These are phyloP conservation scores for Ivindomyrus marchei DNA, from an alignment of 2,113 vertebrate species.

Conservation along the genomic window DNA sequence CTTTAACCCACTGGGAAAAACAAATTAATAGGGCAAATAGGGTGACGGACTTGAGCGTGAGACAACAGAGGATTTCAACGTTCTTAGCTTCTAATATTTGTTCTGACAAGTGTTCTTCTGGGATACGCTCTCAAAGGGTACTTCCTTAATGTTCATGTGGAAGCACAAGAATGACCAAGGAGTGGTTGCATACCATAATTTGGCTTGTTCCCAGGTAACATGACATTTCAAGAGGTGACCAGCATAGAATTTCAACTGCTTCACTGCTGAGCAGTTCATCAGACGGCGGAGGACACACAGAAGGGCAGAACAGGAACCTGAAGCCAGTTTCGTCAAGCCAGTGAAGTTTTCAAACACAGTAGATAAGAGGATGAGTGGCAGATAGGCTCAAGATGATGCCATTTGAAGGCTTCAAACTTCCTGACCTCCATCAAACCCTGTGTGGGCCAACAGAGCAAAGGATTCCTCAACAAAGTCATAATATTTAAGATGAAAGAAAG, in stretches of 20 bases:
- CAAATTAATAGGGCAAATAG: constrained; percentile 1
- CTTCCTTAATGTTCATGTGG: not conserved
- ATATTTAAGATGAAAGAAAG: not conserved
- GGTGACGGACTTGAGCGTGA: not conserved
- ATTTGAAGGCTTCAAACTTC: not conserved
- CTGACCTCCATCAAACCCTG: not conserved
- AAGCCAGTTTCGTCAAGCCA: not conserved
- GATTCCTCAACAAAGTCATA: not conserved
- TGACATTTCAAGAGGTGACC: not conserved
- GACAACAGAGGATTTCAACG: not conserved
- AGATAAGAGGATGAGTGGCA: not conserved
- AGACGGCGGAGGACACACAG: not conserved
- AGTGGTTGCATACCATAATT: not conserved
- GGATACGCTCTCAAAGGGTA: not conserved
- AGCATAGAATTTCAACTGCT: not conserved
- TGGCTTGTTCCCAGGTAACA: not conserved
- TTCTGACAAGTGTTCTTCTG: not conserved
- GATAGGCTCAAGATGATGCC: not conserved
- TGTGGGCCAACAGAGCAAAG: not conserved
- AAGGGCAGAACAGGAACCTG: not conserved
- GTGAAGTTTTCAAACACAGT: not conserved
- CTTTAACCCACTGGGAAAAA: constrained; percentile 18
- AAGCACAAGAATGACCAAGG: not conserved
- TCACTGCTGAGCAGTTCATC: not conserved
- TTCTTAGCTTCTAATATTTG: not conserved